Conservation (phyloP, 1,140 invertebrate species). For the Drosophila serrata region DNA sequence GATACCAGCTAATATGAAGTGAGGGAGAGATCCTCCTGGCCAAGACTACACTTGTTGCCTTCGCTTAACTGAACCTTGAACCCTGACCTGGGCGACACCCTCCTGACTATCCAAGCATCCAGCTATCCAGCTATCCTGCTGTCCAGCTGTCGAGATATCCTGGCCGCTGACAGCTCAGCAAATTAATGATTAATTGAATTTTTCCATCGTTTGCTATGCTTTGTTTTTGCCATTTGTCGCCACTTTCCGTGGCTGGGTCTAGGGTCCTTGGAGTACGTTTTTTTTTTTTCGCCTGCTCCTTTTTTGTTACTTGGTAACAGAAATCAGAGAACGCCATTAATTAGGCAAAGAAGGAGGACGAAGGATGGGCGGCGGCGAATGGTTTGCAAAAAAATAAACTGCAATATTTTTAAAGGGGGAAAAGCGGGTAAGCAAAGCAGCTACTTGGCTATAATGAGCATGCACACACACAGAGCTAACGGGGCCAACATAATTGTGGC, state of each 20-base stretch:
- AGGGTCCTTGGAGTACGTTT: not conserved
- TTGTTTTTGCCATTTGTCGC: slow-evolving; percentile 10
- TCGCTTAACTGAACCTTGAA: slow-evolving; percentile 8
- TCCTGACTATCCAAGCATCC: too few species aligned
- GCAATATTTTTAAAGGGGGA: slow-evolving; percentile 4
- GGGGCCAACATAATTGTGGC: slow-evolving; percentile 22
- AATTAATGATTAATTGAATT: slow-evolving; percentile 78
- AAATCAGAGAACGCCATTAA: slow-evolving; percentile 42
- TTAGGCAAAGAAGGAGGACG: slow-evolving; percentile 9
- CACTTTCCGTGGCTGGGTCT: not conserved
- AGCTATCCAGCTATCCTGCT: not conserved
- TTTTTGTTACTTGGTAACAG: slow-evolving; percentile 13
- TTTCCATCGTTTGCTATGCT: not conserved
- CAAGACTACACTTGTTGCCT: slow-evolving; percentile 30
- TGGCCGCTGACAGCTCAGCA: slow-evolving; percentile 48
- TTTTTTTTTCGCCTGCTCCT: not conserved
- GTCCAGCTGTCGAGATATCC: slow-evolving; percentile 10
- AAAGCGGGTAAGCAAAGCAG: not conserved
- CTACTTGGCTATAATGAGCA: slow-evolving; percentile 13
- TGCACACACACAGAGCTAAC: not conserved
- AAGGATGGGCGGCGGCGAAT: not conserved
- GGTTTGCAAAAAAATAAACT: not conserved
- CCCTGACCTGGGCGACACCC: slow-evolving; percentile 1
- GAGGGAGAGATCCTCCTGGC: not conserved
- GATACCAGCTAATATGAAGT: not conserved